A percentile compares a stretch with the other conserved stretches of the same genome.
Conservation (phyloP, 2,888 invertebrate genomes). For the Cinara cedri region DNA sequence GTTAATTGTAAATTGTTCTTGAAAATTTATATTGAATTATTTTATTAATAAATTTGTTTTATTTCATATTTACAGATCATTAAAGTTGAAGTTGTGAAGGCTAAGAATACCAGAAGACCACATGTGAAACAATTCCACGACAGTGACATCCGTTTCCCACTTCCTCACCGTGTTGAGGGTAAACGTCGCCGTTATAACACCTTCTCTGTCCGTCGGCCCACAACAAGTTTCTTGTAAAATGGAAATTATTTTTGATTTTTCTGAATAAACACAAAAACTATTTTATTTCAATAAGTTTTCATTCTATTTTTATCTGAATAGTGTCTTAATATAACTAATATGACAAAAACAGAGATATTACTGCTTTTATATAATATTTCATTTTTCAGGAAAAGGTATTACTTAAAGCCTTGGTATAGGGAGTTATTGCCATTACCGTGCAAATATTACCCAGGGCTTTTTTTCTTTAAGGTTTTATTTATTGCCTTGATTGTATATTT, state of each 20-base stretch:
- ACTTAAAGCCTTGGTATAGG: too few species aligned
- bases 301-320: not conserved
- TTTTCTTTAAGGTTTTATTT: too few species aligned
- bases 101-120: conserved; percentile 87
- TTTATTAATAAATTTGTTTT: conserved; percentile 53
- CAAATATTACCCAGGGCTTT: too few species aligned
- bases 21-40: not conserved
- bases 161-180: conserved; percentile 83
- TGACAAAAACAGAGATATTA: too few species aligned
- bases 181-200: conserved; percentile 75
- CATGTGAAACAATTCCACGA: conserved; percentile 99
- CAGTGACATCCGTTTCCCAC: conserved; percentile 93
- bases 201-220: conserved; percentile 83
- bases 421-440: too few species aligned
- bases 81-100: conserved; percentile 90
- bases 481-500: too few species aligned
- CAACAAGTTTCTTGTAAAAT: conserved; percentile 75
- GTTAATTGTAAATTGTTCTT: not conserved
- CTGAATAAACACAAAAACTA: conserved; percentile 40
- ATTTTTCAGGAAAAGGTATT: too few species aligned
- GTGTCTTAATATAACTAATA: too few species aligned
- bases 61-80: conserved; percentile 76
- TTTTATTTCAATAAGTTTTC: conserved; percentile 14
- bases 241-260: conserved; percentile 52
- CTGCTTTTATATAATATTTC: too few species aligned